Conservation (phyloP, 2,888 invertebrate genomes). For the Megaustenia siamemsis region DNA sequence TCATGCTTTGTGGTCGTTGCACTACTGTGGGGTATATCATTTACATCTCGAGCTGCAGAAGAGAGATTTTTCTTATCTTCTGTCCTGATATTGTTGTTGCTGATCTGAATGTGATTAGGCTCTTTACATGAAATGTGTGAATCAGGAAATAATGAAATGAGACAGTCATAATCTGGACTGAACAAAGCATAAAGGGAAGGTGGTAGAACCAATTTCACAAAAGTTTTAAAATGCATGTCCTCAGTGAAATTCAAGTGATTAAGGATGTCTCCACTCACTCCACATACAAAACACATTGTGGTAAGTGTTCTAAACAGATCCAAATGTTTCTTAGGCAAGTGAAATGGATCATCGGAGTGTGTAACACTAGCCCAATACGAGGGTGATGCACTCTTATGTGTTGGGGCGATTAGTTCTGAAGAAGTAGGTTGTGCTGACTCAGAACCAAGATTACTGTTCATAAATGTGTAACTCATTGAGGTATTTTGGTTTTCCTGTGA, state of each 20-base stretch:
- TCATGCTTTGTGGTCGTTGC: not conserved
- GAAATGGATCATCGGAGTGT: constrained; percentile 66
- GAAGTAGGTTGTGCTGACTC: not conserved
- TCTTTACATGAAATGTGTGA: not conserved
- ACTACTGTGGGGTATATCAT: not conserved
- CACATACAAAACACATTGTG: constrained; percentile 66
- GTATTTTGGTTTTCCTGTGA: not conserved
- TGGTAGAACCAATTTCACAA: constrained; percentile 24
- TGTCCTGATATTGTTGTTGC: not conserved
- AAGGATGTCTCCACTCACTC: constrained; percentile 64
- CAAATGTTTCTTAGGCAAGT: constrained; percentile 59
- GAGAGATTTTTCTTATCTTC: not conserved
- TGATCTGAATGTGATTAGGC: not conserved
- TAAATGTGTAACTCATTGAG: not conserved
- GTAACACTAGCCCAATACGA: constrained; percentile 58
- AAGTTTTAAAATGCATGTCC: not conserved
- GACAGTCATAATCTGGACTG: constrained; percentile 2
- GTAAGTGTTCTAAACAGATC: constrained; percentile 63
- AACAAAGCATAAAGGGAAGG: not conserved
- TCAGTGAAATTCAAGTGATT: constrained; percentile 38
- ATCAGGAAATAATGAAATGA: constrained; percentile 1
- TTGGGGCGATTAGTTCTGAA: not conserved
- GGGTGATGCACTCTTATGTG: not conserved
- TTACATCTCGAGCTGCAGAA: not conserved
- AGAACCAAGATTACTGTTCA: not conserved